These are phyloP conservation scores for Cydia pomonella DNA, from an alignment of 1,140 invertebrate genomes.

Conservation along the genomic window DNA sequence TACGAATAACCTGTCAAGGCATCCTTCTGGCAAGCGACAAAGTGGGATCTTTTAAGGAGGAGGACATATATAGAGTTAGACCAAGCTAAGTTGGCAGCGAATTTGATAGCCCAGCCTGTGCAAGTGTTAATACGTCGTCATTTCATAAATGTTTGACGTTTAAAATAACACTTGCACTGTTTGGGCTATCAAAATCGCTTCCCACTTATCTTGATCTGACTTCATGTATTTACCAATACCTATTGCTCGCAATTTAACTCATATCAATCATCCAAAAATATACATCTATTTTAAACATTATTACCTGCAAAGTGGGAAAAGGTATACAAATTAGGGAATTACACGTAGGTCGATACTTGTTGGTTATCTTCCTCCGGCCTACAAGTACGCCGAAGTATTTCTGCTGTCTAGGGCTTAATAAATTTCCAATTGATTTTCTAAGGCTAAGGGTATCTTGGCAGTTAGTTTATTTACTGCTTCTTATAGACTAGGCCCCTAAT, in stretches of 20 bases:
- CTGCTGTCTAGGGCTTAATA: constrained; percentile 8
- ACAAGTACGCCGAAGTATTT: constrained; percentile 12
- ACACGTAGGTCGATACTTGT: neutral
- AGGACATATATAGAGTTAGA: too few relatives aligned
- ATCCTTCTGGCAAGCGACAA: too few relatives aligned
- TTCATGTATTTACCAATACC: too few relatives aligned
- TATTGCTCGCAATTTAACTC: neutral
- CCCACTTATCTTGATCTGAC: too few relatives aligned
- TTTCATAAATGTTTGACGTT: too few relatives aligned
- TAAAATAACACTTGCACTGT: too few relatives aligned
- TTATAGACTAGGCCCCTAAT: neutral
- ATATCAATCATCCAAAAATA: neutral
- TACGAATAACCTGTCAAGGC: too few relatives aligned
- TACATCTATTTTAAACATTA: neutral
- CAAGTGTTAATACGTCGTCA: too few relatives aligned
- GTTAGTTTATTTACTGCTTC: constrained; percentile 26
- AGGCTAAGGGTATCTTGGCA: constrained; percentile 6
- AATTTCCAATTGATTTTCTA: constrained; percentile 21
- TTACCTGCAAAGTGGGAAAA: neutral
- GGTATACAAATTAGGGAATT: neutral
- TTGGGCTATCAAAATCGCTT: too few relatives aligned
- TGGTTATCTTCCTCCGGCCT: neutral
- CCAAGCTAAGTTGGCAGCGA: too few relatives aligned
- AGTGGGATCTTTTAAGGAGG: too few relatives aligned
- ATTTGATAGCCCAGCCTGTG: too few relatives aligned